Evolutionary conservation across 2,797 vertebrate species (phyloP), one percentile per base, ranked within the genome.

Genomic region (Menidia menidia): DNA sequence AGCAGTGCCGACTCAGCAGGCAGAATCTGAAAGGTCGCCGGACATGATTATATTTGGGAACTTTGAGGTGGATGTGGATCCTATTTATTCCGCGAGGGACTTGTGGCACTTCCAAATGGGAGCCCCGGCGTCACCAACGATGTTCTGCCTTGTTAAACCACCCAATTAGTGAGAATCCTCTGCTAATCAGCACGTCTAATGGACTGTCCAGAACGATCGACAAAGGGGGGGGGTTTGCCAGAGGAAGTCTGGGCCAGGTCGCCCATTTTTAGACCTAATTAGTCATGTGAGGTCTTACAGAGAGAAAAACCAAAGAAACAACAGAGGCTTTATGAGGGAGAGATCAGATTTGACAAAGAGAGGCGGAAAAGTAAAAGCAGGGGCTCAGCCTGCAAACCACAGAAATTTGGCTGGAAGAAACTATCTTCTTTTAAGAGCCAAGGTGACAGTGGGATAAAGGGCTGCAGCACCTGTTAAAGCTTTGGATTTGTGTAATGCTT

Each of bases 131-230:
- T 60, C 70, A 65, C 60, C 0, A 6, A 41, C 30, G 77, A 78
- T 18, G 43, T 73, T 84, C 68, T 77, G 82, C 72, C 87, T 86
- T 72, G 76, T 89, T 92, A 87, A 79, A 66, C 30, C 8, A 9
- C 73, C 82, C 86, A 89, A 91, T 90, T 87, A 89, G 76, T 4
- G 16, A 78, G 64, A 86, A 68, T 85, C 66, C 52, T 67, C 64
- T 57, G 64, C 73, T 84, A 85, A 88, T 89, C 85, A 82, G 41
- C 11, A 12, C 53, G 71, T 80, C 78, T 86, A 88, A 91, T 85
- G 75, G 84, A 83, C 82, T 87, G 86, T 88, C 82, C 81, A 60
- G 69, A 86, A 67, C 52, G 25, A 88, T 83, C 39, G 75, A 78
- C 75, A 84, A 79, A 63, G 45, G 0, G 25, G 25, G 25, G 81